Base-by-base conservation (phyloP, 2,113 vertebrate species). In the Macroglossus sobrinus region DNA sequence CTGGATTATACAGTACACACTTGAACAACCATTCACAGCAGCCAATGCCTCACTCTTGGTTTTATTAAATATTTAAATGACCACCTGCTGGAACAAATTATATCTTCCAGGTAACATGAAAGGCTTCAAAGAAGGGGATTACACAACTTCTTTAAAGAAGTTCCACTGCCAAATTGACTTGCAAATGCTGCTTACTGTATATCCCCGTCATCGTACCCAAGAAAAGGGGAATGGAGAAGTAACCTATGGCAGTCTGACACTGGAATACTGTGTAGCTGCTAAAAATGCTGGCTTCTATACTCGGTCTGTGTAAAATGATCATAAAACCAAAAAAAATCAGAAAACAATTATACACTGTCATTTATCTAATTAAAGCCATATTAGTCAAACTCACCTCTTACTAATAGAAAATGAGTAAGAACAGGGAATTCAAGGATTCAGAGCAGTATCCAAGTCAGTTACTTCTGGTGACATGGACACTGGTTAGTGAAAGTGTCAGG, bases 1-100 rank as follows among this genome's bases (percentile, higher is more conserved):
- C 33, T 35, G 26, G 15, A 64, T 40, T 38, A 35, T 40, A 16
- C 26, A 47, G 21, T 8, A 8, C 30, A 40, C 84, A 66, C 74
- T 11, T 78, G n/a, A 14, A 92, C 53, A 71, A 64, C 19, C 66
- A 21, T 43, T 79, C 50, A 28, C 14, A 13, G 9, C 63, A 92
- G 90, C 55, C 40, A 33, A 63, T n/a, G 18, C 15, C 64, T 84
- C 33, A 59, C 26, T 79, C 66, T 57, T 4, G 26, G 45, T 78
- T 93, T 89, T 47, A 78, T 72, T 81, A 92, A 64, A 50, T 84
- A 86, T 64, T 85, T 88, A 80, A 89, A 76, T 26, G 71, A 55
- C 18, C 33, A 81, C 35, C 76, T 71, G 55, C 33, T 35, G 43
- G 47, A 33, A 57, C 40, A 80, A 89, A 50, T 66, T 40, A 43